phyloP scores from a whole-genome alignment of 2,888 invertebrate genomes.

The Eretmocerus hayati region DNA sequence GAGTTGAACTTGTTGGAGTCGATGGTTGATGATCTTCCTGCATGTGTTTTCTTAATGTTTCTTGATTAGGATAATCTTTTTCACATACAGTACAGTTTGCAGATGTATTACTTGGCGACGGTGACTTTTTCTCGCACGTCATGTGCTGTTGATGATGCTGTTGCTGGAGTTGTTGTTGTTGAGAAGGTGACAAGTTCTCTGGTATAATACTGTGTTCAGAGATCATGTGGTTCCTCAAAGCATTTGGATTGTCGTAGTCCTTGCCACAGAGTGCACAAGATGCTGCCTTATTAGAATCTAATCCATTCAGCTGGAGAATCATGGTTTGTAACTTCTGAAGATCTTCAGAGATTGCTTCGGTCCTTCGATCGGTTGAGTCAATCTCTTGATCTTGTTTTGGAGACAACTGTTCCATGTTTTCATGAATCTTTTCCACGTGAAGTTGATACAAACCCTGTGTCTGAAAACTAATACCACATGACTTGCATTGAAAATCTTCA shows the following conservation, averaged over 20 bases:
- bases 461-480: conserved; percentile 51
- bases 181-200: conserved; percentile 33
- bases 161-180: conserved; percentile 15
- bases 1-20: conserved; percentile 23
- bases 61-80: conserved; percentile 56
- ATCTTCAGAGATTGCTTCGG: conserved; percentile 67
- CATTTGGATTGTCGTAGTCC: conserved; percentile 66
- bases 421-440: conserved; percentile 38
- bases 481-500: conserved; percentile 49
- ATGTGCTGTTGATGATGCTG: conserved; percentile 5
- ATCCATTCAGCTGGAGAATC: conserved; percentile 80
- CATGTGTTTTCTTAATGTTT: conserved; percentile 63
- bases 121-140: conserved; percentile 44
- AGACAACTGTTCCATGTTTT: conserved; percentile 30
- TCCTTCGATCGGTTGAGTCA: conserved; percentile 47
- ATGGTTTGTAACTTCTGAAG: conserved; percentile 83
- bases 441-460: conserved; percentile 42
- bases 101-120: conserved; percentile 21
- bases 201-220: conserved; percentile 54
- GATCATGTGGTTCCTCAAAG: conserved; percentile 62
- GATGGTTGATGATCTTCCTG: conserved; percentile 57
- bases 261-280: conserved; percentile 65
- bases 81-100: conserved; percentile 53
- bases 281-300: conserved; percentile 55
- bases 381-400: conserved; percentile 37